phyloP scores from a whole-genome alignment of 92 coral and sea anemone species.

The Montipora capitata region DNA sequence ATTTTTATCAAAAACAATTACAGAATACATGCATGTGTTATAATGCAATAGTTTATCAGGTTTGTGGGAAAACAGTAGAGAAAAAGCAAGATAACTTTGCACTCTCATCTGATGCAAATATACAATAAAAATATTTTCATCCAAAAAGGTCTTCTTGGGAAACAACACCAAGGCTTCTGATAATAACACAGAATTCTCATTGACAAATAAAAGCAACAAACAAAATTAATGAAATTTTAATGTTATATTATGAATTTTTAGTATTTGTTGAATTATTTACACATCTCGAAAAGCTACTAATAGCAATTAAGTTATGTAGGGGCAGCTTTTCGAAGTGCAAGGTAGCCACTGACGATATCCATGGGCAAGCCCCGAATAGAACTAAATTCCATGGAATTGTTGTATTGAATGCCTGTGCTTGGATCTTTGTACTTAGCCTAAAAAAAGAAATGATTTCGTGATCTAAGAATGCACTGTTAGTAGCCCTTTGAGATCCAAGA shows the following conservation, averaged over 20 bases:
- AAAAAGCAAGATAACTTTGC: too few relatives aligned
- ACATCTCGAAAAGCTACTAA: not conserved
- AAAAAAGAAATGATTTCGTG: conserved; percentile 4
- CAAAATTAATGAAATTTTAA: not conserved
- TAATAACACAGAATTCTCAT: too few relatives aligned
- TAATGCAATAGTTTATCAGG: too few relatives aligned
- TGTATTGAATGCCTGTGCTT: conserved; percentile 92
- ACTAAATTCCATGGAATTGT: conserved; percentile 90
- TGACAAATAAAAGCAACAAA: not conserved
- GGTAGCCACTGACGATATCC: conserved; percentile 95
- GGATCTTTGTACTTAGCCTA: conserved; percentile 99
- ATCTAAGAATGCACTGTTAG: not conserved
- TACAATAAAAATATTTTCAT: too few relatives aligned
- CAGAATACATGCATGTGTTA: too few relatives aligned
- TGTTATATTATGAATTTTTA: not conserved
- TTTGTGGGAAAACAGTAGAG: too few relatives aligned
- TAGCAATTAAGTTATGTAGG: conserved; percentile 40
- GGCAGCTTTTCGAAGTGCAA: conserved; percentile 95
- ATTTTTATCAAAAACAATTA: too few relatives aligned
- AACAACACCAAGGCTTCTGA: too few relatives aligned
- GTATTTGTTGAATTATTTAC: not conserved
- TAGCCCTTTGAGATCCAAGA: too few relatives aligned
- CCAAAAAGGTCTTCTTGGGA: too few relatives aligned
- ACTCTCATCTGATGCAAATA: too few relatives aligned
- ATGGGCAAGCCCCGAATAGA: conserved; percentile 94